Evolutionary conservation across 2,113 vertebrate genomes (phyloP), one percentile per base, ranked within the genome.

Genomic region (Loxodonta africana): DNA sequence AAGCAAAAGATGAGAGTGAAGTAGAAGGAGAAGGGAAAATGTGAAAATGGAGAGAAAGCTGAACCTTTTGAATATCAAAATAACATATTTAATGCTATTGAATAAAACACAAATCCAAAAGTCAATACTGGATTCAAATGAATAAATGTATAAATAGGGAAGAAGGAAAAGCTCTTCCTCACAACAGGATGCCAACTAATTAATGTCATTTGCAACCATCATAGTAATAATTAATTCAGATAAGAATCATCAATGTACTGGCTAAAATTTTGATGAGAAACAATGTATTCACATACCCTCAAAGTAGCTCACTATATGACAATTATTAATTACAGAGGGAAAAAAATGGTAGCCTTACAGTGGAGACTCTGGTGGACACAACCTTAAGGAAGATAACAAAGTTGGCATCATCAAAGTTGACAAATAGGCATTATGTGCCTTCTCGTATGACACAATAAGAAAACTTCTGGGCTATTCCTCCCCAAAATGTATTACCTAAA

Each of bases 261-360:
- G n/a, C 37, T 94, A 62, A 81, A 69, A 65, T 0, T 92, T 87
- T 81, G 41, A 81, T 63, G 67, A 94, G 9, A 93, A 81, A 83
- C 2, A 46, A 6, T 15, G 86, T 83, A 77, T 73, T 77, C 85
- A 81, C 1, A 20, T 60, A 90, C 57, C 78, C 20, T 89, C 23
- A 63, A 28, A 87, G 63, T 21, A 26, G 62, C 14, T 76, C 18
- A 6, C 6, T 25, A 25, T 7, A 48, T 51, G 33, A 41, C 3
- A 33, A 28, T 73, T 81, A 21, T 44, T 25, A 91, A 26, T 46
- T 48, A 26, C 37, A 51, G 44, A 46, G 26, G 63, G 21, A 7
- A 81, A 48, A 7, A 48, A 78, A 67, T 15, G 37, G 28, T 63
- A 30, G 1, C 18, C 8, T 74, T 80, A n/a, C 21, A 51, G 65